Conservation (phyloP, 2,797 vertebrate genomes). For the Galaxias olidus region DNA sequence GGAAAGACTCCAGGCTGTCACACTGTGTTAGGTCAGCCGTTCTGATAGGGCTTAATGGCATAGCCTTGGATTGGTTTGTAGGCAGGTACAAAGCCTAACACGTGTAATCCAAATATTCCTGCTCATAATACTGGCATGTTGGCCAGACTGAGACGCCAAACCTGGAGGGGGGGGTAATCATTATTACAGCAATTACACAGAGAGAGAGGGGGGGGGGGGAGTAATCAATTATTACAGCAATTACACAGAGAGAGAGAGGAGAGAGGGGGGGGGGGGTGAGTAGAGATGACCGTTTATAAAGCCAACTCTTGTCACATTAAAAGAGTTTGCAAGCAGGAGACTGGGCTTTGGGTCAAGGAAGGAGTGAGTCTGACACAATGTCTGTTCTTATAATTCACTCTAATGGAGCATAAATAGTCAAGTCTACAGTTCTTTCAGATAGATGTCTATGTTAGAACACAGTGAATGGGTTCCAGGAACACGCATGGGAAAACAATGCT, state of each 20-base stretch:
- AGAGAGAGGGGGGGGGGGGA: conserved; percentile 12
- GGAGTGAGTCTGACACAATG: conserved; percentile 42
- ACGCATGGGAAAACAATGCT: conserved; percentile 49
- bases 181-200: conserved; percentile 61
- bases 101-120: conserved; percentile 7
- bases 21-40: too few relatives aligned
- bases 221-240: conserved; percentile 58
- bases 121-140: not conserved
- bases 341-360: conserved; percentile 46
- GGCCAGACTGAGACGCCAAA: conserved; percentile 12
- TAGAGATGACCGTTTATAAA: conserved; percentile 56
- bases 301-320: conserved; percentile 57
- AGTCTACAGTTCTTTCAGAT: conserved; percentile 32
- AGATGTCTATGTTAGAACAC: conserved; percentile 24
- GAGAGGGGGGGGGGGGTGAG: conserved; percentile 21
- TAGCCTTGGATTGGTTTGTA: too few relatives aligned
- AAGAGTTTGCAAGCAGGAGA: conserved; percentile 49
- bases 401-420: conserved; percentile 36
- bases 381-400: conserved; percentile 45
- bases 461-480: conserved; percentile 33
- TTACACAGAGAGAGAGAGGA: conserved; percentile 38
- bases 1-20: too few relatives aligned
- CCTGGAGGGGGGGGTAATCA: conserved; percentile 32
- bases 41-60: too few relatives aligned
- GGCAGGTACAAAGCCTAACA: not conserved